Percentiles rank a stretch among this genome's conserved stretches.
Conservation (phyloP, 1,140 invertebrate genomes). For the Plutomurus gul region DNA sequence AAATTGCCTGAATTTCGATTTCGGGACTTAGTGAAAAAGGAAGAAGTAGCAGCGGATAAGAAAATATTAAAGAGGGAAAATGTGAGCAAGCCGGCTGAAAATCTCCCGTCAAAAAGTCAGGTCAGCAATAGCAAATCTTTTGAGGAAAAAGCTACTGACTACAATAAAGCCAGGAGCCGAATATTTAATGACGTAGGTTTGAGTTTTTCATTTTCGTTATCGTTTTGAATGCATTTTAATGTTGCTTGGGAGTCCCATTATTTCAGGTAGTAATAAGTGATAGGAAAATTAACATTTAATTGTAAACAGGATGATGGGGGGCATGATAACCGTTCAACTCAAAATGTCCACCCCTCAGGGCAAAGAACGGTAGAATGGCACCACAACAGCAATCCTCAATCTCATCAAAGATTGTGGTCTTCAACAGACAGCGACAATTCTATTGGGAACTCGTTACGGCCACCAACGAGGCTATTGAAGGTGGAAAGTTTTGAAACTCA, state of each 20-base stretch:
- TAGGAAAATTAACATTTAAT: no score
- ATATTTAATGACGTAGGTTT: conserved; percentile 69
- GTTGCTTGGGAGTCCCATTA: no score
- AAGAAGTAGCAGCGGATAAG: neutral
- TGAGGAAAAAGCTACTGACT: conserved; percentile 62
- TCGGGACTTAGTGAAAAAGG: conserved; percentile 31
- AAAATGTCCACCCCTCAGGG: conserved; percentile 5
- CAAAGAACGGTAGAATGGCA: conserved; percentile 21
- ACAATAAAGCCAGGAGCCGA: conserved; percentile 76
- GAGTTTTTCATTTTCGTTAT: no score
- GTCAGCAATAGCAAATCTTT: conserved; percentile 71
- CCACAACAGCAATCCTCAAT: conserved; percentile 19
- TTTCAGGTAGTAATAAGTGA: no score
- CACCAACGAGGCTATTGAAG: conserved; percentile 58
- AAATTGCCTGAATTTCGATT: conserved; percentile 38
- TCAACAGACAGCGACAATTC: conserved; percentile 4
- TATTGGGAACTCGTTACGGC: neutral
- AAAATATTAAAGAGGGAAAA: conserved; percentile 18
- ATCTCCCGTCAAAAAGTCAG: conserved; percentile 55
- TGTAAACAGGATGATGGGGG: neutral
- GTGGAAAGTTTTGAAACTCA: conserved; percentile 63
- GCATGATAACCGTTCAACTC: neutral
- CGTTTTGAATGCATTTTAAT: no score
- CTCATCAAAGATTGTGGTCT: neutral
- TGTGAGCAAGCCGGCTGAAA: neutral